phyloP scores from a whole-genome alignment of 2,797 vertebrate species.

The Tamandua tetradactyla region DNA sequence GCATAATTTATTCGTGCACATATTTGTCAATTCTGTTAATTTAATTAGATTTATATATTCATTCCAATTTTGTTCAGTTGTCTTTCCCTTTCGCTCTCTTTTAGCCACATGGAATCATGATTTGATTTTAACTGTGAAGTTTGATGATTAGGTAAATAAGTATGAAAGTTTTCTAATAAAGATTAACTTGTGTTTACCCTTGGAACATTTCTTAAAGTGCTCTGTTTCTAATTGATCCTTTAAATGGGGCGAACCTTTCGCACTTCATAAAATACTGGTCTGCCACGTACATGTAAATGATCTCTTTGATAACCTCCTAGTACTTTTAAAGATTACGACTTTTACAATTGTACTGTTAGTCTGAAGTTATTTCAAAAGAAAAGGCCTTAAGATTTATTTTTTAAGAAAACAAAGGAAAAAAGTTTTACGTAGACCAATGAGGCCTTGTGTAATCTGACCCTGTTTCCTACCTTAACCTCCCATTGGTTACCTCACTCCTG shows the following conservation, averaged over 20 bases:
- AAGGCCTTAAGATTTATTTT: no score
- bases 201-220: constrained; percentile 10
- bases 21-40: not conserved
- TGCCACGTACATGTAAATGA: not conserved
- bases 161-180: constrained; percentile 22
- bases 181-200: constrained; percentile 19
- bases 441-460: not conserved
- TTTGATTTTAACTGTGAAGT: not conserved
- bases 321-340: not conserved
- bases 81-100: not conserved
- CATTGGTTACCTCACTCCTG: not conserved
- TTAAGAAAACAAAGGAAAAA: not conserved
- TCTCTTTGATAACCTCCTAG: not conserved
- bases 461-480: not conserved
- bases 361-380: no score
- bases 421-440: not conserved
- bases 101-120: not conserved
- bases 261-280: not conserved
- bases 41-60: constrained; percentile 9
- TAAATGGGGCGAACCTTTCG: not conserved
- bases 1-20: not conserved
- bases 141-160: not conserved
- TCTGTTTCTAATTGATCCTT: not conserved
- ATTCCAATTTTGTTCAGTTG: not conserved
- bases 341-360: no score